A percentile compares a stretch with the other conserved stretches of the same genome.
These are phyloP conservation scores for Eupelmus urozonus DNA, from an alignment of 2,888 invertebrate genomes.

Conservation along the genomic window DNA sequence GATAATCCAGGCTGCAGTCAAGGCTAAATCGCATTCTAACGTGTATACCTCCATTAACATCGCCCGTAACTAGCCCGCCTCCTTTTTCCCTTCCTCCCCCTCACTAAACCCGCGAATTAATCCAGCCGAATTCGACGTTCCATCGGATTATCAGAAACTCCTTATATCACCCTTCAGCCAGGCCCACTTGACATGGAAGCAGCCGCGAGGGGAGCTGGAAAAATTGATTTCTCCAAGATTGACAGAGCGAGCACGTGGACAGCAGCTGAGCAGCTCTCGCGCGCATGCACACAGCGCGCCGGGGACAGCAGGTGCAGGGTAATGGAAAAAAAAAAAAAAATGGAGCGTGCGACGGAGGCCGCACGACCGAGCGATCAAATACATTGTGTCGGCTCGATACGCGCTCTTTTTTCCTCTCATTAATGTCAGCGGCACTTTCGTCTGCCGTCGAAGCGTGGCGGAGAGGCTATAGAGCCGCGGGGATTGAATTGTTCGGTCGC, in stretches of 20 bases:
- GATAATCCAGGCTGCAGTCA: too few species aligned
- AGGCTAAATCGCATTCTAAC: too few species aligned
- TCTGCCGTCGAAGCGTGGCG: too few species aligned
- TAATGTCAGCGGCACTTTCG: too few species aligned
- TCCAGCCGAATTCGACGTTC: too few species aligned
- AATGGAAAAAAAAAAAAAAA: conserved; percentile 41
- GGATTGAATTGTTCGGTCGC: too few species aligned
- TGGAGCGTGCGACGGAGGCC: conserved; percentile 31
- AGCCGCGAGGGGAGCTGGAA: not conserved
- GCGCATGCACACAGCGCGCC: not conserved
- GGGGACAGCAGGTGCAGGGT: not conserved
- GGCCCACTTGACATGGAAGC: conserved; percentile 7
- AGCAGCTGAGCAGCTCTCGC: conserved; percentile 1
- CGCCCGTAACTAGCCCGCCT: too few species aligned
- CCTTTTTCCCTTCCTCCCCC: too few species aligned
- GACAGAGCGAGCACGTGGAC: conserved; percentile 1
- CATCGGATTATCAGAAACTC: too few species aligned
- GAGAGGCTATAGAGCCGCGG: too few species aligned
- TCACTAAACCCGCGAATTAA: too few species aligned
- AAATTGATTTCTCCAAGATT: conserved; percentile 34
- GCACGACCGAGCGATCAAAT: not conserved
- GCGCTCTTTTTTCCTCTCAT: conserved; percentile 6
- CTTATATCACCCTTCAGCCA: not conserved
- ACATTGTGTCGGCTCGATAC: not conserved
- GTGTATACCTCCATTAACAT: too few species aligned